Evolutionary conservation across 2,888 invertebrate genomes (phyloP).

Genomic region (Pseudococcus longispinus): DNA sequence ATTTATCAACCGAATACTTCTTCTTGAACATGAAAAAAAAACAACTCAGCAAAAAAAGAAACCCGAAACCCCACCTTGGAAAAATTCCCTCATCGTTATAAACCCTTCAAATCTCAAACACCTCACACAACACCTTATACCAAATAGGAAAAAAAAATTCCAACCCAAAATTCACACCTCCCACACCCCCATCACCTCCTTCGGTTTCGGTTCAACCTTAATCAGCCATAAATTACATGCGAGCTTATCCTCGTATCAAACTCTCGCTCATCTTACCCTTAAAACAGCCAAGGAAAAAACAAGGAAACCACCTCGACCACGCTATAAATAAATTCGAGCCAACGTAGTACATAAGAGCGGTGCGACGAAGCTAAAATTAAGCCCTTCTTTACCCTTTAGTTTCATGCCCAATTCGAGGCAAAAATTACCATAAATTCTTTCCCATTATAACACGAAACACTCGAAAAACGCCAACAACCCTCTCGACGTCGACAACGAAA

Average conservation of each 20-base stretch:
- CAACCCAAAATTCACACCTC: background rate
- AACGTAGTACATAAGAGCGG: background rate
- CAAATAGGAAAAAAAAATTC: background rate
- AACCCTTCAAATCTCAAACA: background rate
- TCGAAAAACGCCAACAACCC: conserved; percentile 15
- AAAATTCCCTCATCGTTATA: background rate
- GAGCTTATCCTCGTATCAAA: background rate
- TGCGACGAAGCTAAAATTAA: background rate
- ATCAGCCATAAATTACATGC: background rate
- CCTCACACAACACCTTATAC: background rate
- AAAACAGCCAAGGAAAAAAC: background rate
- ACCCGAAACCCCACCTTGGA: background rate
- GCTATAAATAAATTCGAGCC: background rate
- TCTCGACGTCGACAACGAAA: background rate
- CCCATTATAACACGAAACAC: conserved; percentile 25
- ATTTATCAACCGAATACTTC: background rate
- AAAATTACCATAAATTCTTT: conserved; percentile 33
- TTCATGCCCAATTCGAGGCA: background rate
- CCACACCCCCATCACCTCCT: background rate
- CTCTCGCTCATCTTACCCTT: background rate
- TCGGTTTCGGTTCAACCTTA: background rate
- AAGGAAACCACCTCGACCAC: background rate
- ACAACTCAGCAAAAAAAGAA: background rate
- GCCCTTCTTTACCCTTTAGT: background rate
- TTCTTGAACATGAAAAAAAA: background rate